Evolutionary conservation across 2,888 invertebrate species (phyloP).

Genomic region (Adelognathus sp.): DNA sequence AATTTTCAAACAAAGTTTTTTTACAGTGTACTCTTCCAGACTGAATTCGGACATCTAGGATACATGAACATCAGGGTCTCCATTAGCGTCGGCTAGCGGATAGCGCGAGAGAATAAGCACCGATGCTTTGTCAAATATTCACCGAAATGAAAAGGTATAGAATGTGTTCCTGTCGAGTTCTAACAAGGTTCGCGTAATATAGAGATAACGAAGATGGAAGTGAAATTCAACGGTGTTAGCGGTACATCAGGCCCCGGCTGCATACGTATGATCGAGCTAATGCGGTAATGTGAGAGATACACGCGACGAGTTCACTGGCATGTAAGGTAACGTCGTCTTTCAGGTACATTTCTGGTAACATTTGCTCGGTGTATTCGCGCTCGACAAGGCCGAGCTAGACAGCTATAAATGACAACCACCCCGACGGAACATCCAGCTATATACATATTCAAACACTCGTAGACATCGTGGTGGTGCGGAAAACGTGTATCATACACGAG

Average conservation of each 20-base stretch:
- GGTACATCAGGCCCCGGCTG: constrained; percentile 4
- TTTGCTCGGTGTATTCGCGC: not conserved
- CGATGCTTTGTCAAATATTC: constrained; percentile 66
- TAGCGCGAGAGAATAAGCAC: not conserved
- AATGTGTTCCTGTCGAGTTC: constrained; percentile 41
- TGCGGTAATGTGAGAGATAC: not conserved
- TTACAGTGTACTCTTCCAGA: too few relatives aligned
- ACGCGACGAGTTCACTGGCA: not conserved
- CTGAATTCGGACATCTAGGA: too few relatives aligned
- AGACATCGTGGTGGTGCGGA: not conserved
- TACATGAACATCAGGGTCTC: not conserved
- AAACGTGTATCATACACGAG: not conserved
- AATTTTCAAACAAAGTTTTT: too few relatives aligned
- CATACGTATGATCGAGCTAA: constrained; percentile 25
- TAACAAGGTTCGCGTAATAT: constrained; percentile 63
- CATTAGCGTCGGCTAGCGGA: not conserved
- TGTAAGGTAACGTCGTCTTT: constrained; percentile 10
- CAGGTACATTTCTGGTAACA: constrained; percentile 9
- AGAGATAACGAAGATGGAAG: constrained; percentile 72
- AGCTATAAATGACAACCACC: constrained; percentile 5
- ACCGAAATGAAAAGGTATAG: constrained; percentile 39
- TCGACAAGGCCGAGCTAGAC: constrained; percentile 7
- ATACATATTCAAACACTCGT: constrained; percentile 24
- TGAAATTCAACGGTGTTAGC: constrained; percentile 54
- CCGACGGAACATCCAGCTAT: not conserved